These are phyloP conservation scores for Criorhina ranunculi DNA, from an alignment of 2,888 invertebrate species.

Conservation along the genomic window DNA sequence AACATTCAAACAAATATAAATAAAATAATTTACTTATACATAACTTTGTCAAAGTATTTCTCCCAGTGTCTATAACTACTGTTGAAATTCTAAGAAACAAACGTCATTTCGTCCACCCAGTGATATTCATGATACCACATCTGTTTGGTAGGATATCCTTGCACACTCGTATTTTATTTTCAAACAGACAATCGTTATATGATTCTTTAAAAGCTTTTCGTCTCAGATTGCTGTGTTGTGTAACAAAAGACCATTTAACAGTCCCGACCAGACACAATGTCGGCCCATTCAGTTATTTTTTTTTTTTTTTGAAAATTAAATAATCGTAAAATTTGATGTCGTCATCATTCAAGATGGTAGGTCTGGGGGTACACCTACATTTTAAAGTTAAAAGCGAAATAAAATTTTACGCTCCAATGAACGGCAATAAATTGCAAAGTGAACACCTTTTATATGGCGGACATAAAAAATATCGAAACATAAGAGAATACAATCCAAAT, in stretches of 20 bases:
- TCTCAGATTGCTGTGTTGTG: not conserved
- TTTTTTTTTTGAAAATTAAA: slow-evolving; percentile 29
- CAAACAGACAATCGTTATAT: slow-evolving; percentile 11
- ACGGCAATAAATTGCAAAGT: slow-evolving; percentile 28
- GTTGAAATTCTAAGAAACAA: no score
- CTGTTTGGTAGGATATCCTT: not conserved
- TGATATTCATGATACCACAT: not conserved
- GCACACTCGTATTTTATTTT: not conserved
- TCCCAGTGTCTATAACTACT: no score
- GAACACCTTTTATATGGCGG: slow-evolving; percentile 45
- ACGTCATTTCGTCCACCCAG: not conserved
- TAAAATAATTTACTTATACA: no score
- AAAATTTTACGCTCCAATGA: slow-evolving; percentile 38
- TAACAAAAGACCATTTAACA: no score
- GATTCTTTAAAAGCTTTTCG: not conserved
- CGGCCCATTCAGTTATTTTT: slow-evolving; percentile 6
- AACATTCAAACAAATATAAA: no score
- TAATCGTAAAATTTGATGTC: slow-evolving; percentile 9
- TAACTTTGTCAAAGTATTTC: no score
- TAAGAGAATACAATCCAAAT: slow-evolving; percentile 24
- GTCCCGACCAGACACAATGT: slow-evolving; percentile 1
- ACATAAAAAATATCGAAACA: slow-evolving; percentile 48
- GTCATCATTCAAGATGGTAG: slow-evolving; percentile 6
- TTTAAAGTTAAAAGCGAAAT: slow-evolving; percentile 29
- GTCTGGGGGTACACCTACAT: not conserved